Evolutionary conservation across 2,113 vertebrate genomes (phyloP).

Genomic region (Macaca mulatta): DNA sequence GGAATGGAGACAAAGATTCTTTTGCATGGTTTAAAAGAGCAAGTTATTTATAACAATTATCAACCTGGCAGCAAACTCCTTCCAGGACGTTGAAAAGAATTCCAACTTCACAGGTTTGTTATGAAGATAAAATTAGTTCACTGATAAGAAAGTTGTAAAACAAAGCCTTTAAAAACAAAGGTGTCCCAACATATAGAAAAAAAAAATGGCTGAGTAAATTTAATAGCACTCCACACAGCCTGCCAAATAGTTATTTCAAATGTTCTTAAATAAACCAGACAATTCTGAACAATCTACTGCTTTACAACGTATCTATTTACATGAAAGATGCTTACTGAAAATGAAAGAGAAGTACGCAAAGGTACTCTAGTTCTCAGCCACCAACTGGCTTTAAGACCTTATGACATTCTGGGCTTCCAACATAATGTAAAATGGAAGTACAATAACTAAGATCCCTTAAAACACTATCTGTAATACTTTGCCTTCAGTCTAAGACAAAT

Average conservation of each 20-base stretch:
- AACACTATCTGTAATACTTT: neutral
- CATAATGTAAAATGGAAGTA: neutral
- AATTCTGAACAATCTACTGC: slow-evolving; percentile 1
- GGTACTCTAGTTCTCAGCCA: neutral
- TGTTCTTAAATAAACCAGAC: slow-evolving; percentile 45
- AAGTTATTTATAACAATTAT: slow-evolving; percentile 42
- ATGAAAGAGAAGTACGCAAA: neutral
- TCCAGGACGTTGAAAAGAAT: slow-evolving; percentile 39
- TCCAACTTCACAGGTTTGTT: slow-evolving; percentile 10
- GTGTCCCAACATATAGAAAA: neutral
- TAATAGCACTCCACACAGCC: slow-evolving; percentile 1
- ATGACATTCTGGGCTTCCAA: slow-evolving; percentile 5
- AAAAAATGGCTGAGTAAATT: neutral
- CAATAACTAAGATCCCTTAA: neutral
- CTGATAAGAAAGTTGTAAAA: neutral
- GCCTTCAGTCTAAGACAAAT: slow-evolving; percentile 18
- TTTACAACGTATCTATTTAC: slow-evolving; percentile 31
- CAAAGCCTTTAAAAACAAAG: neutral
- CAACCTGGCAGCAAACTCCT: neutral
- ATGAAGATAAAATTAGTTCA: slow-evolving; percentile 30
- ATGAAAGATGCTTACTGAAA: slow-evolving; percentile 28
- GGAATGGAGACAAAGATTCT: slow-evolving; percentile 23
- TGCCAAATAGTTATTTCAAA: neutral
- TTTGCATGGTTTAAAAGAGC: slow-evolving; percentile 42
- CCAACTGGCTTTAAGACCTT: neutral